Conservation (phyloP, 2,797 vertebrate genomes). For the Syndactyla subalaris region DNA sequence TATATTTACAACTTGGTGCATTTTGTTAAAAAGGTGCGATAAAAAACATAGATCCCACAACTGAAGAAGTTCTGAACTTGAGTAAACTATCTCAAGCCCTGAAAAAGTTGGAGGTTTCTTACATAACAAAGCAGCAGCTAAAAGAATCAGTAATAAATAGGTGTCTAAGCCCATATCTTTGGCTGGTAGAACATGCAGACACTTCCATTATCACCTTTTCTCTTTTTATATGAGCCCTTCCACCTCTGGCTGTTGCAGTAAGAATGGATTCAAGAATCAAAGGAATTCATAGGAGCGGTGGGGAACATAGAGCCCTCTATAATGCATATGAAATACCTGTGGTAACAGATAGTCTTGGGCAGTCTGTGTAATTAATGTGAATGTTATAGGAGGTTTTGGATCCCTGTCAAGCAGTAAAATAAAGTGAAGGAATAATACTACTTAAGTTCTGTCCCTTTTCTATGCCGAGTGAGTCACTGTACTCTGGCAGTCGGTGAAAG, state of each 20-base stretch:
- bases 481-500: not conserved
- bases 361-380: not conserved
- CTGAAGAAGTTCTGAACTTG: not conserved
- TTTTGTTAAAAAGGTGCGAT: not conserved
- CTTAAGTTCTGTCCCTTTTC: not conserved
- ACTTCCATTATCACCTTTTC: conserved; percentile 20
- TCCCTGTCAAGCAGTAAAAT: not conserved
- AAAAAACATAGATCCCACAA: not conserved
- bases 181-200: not conserved
- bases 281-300: conserved; percentile 2
- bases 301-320: not conserved
- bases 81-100: not conserved
- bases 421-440: not conserved
- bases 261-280: conserved; percentile 38
- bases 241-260: conserved; percentile 25
- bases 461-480: not conserved
- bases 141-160: conserved; percentile 16
- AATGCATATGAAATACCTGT: not conserved
- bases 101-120: not conserved
- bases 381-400: not conserved
- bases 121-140: not conserved
- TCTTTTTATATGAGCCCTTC: conserved; percentile 14
- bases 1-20: not conserved
- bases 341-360: not conserved
- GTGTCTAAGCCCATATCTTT: not conserved